Base-by-base conservation (phyloP, 1,140 invertebrate species). In the Thaumetopoea pityocampa region DNA sequence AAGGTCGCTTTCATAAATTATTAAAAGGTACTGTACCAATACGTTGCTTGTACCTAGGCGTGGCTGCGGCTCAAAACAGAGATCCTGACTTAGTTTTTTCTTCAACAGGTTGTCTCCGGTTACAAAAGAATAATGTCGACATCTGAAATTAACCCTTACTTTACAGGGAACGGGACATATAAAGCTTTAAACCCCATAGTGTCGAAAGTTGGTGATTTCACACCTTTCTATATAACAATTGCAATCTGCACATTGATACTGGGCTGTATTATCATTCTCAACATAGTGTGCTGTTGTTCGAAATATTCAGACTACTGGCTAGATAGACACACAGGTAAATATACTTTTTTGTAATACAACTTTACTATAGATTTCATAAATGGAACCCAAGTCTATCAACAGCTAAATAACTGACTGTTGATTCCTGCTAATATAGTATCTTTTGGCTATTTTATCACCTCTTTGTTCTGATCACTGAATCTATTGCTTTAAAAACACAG, bases 221-320 rank as follows among this genome's bases (percentile, higher is more conserved):
- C 90, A 8, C 86, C 90, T 9, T 94, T 94, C 77, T 95, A 96
- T 84, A 89, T 93, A 40, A 88, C 90, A 1, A 90, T 95, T 43
- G 89, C 91, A 11, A 89, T 95, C 70, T 93, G 92, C 67, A 89
- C 92, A 0, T 78, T 94, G 22, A 74, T 95, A 48, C 88, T 89
- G 18, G 86, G 88, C 7, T 73, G 89, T 10, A 83, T 95, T 19
- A 86, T 94, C 32, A 86, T 93, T 38, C 60, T 95, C 16, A 95
- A 95, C 62, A 81, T 94, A 29, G 87, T 91, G 24, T 89, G 93
- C 59, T 94, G 92, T 67, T 95, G 93, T 65, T 94, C 93, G 1
- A 89, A 89, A 51, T 90, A 95, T 67, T 90, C 88, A 22, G 77
- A 89, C 18, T 96, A 96, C 54, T 96, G 94, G 94, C 87, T 90